Evolutionary conservation across 1,140 invertebrate genomes (phyloP).

Genomic region (Lanistes nyassanus): DNA sequence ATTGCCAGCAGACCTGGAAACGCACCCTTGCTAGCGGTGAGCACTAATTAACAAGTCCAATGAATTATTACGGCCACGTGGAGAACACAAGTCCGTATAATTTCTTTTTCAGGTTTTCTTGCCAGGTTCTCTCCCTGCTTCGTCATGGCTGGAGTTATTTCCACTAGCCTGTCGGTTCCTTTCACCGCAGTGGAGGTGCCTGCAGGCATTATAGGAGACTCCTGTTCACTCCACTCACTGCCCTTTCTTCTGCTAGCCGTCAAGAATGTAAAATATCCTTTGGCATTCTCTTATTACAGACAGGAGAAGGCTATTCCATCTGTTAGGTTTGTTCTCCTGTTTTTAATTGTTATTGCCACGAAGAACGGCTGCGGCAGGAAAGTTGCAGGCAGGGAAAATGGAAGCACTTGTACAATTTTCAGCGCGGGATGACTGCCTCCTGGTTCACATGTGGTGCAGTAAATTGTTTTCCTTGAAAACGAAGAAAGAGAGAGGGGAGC

Average conservation of each 20-base stretch:
- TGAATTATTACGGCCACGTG: constrained; percentile 16
- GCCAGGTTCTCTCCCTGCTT: not conserved
- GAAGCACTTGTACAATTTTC: constrained; percentile 14
- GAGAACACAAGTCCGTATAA: constrained; percentile 7
- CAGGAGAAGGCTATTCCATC: constrained; percentile 24
- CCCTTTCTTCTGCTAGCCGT: constrained; percentile 10
- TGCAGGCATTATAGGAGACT: not conserved
- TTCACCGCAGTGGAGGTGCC: not conserved
- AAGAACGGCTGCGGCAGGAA: constrained; percentile 6
- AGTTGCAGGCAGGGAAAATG: not conserved
- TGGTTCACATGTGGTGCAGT: constrained; percentile 6
- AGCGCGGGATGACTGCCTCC: not conserved
- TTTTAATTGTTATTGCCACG: constrained; percentile 26
- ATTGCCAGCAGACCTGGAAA: not conserved
- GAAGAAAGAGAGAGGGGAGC: constrained; percentile 6
- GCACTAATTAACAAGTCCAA: constrained; percentile 18
- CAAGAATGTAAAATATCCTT: constrained; percentile 23
- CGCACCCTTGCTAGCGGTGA: not conserved
- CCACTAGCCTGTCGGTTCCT: not conserved
- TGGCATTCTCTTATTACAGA: constrained; percentile 14
- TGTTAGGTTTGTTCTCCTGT: constrained; percentile 19
- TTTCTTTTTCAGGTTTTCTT: not conserved
- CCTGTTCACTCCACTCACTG: not conserved
- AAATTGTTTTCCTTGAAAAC: constrained; percentile 15
- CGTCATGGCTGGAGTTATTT: not conserved